Evolutionary conservation across 2,113 vertebrate species (phyloP).

Genomic region (Mellivora capensis): DNA sequence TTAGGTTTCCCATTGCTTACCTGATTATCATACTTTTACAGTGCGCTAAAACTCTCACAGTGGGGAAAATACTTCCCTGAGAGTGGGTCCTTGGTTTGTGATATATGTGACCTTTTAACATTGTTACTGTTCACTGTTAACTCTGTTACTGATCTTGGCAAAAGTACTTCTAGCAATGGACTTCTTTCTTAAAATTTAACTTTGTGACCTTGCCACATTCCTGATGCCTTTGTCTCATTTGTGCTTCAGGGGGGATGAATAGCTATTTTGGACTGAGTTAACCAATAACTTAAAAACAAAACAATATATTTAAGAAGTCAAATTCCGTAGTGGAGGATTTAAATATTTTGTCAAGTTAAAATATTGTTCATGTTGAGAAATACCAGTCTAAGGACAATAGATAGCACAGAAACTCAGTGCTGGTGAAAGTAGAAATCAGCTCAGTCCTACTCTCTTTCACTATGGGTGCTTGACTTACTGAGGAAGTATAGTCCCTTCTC

Average conservation of each 20-base stretch:
- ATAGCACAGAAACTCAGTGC: not conserved
- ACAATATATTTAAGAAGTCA: conserved; percentile 19
- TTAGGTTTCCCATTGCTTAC: not conserved
- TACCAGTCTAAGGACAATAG: not conserved
- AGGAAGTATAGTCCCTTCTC: not conserved
- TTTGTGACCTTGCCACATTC: conserved; percentile 7
- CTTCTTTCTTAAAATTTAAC: conserved; percentile 18
- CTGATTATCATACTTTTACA: not conserved
- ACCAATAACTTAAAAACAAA: not conserved
- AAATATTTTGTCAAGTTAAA: conserved; percentile 38
- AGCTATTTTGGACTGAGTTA: not conserved
- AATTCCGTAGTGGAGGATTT: conserved; percentile 21
- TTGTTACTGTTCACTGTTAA: not conserved
- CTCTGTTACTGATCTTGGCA: conserved; percentile 12
- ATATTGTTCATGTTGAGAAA: not conserved
- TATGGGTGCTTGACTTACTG: not conserved
- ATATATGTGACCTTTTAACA: not conserved
- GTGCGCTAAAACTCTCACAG: not conserved
- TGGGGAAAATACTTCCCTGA: not conserved
- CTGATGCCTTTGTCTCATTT: conserved; percentile 1
- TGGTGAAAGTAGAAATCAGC: not conserved
- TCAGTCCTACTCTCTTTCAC: not conserved
- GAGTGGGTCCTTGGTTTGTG: not conserved
- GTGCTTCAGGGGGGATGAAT: not conserved
- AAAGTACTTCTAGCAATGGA: not conserved